Evolutionary conservation across 2,888 invertebrate species (phyloP).

Genomic region (Lasioglossum pauxillum): DNA sequence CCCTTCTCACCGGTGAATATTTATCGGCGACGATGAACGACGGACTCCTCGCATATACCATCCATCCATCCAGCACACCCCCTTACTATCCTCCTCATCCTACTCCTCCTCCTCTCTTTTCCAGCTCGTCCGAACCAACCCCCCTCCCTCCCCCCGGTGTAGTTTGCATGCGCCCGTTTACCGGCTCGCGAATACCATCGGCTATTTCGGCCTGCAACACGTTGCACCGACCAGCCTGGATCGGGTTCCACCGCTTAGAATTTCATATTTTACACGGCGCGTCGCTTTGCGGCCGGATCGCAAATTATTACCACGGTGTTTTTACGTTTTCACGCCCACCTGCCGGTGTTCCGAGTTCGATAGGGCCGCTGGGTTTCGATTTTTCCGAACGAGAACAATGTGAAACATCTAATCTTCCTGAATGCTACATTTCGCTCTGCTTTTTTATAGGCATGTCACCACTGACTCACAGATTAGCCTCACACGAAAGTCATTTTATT

Average conservation of each 20-base stretch:
- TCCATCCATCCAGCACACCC: not conserved
- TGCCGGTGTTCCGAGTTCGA: not conserved
- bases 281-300: constrained; percentile 23
- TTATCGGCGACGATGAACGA: constrained; percentile 56
- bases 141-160: not conserved
- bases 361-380: not conserved
- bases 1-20: constrained; percentile 48
- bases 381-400: not conserved
- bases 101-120: not conserved
- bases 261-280: constrained; percentile 56
- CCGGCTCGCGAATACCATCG: constrained; percentile 21
- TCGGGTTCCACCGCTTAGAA: constrained; percentile 41
- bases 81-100: not conserved
- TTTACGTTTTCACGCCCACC: not conserved
- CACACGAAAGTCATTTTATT: not conserved
- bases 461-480: not conserved
- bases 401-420: not conserved
- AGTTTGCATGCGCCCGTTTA: constrained; percentile 39
- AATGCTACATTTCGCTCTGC: not conserved
- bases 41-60: constrained; percentile 22
- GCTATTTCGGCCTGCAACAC: constrained; percentile 35
- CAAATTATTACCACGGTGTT: constrained; percentile 41
- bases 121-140: not conserved
- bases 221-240: constrained; percentile 39
- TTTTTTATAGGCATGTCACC: not conserved